phyloP scores from a whole-genome alignment of 1,140 invertebrate genomes.

The Aporrectodea caliginosa region DNA sequence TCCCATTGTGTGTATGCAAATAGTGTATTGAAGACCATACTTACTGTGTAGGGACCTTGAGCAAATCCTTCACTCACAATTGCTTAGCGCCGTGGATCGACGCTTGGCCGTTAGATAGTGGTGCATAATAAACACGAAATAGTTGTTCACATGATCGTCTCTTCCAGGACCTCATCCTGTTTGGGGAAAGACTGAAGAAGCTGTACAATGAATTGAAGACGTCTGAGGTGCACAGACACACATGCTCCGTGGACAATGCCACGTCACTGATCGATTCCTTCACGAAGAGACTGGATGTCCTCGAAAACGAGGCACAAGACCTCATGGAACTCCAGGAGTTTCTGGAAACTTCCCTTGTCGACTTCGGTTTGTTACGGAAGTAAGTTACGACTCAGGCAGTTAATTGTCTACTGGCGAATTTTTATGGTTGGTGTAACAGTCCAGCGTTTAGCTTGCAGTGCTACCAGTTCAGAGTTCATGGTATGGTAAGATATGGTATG shows the following conservation, averaged over 20 bases:
- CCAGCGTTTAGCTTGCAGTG: no score
- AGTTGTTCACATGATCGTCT: no score
- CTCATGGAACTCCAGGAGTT: slow-evolving; percentile 54
- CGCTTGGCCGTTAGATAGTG: no score
- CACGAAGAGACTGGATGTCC: slow-evolving; percentile 42
- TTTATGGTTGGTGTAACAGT: no score
- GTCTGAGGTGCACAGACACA: slow-evolving; percentile 48
- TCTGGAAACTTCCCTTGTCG: slow-evolving; percentile 52
- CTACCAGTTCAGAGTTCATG: no score
- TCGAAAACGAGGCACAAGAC: slow-evolving; percentile 55
- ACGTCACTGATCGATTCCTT: slow-evolving; percentile 49
- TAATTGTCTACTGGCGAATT: neutral
- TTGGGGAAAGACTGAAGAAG: slow-evolving; percentile 44
- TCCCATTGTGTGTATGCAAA: no score
- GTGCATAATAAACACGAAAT: no score
- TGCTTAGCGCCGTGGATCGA: no score
- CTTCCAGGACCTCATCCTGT: slow-evolving; percentile 50
- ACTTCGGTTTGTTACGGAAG: slow-evolving; percentile 52
- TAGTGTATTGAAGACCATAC: no score
- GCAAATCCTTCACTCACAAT: no score
- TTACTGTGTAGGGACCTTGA: no score
- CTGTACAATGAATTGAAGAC: slow-evolving; percentile 47
- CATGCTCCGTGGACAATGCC: slow-evolving; percentile 46
- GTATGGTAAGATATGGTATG: no score
- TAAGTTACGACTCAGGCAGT: slow-evolving; percentile 36